Conservation (phyloP, 2,888 invertebrate species). For the Laothoe populi region DNA sequence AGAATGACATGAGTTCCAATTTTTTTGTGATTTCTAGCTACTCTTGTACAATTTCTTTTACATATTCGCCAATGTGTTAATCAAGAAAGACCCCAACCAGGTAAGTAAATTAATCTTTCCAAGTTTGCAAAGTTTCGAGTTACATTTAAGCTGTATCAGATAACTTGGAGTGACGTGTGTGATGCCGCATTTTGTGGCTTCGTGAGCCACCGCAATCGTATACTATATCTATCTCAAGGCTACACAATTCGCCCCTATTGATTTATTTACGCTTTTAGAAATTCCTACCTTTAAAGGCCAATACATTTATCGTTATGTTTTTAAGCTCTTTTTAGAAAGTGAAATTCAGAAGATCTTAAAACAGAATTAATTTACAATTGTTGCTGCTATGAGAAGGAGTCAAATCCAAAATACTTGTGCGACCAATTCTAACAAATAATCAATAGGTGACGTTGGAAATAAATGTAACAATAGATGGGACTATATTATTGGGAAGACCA, state of each 20-base stretch:
- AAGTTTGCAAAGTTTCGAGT: conserved; percentile 54
- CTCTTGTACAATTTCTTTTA: neutral
- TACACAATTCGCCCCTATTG: conserved; percentile 26
- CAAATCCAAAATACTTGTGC: conserved; percentile 1
- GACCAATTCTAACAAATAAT: conserved; percentile 47
- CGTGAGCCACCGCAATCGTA: conserved; percentile 62
- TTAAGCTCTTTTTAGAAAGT: neutral
- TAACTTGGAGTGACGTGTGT: conserved; percentile 58
- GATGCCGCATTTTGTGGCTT: conserved; percentile 74
- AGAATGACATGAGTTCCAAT: too few relatives aligned
- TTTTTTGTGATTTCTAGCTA: too few relatives aligned
- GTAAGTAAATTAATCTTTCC: conserved; percentile 17
- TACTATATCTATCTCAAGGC: conserved; percentile 42
- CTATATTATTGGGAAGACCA: conserved; percentile 65
- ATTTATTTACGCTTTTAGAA: conserved; percentile 9
- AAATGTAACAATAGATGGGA: conserved; percentile 72
- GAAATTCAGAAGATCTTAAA: neutral
- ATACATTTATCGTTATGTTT: neutral
- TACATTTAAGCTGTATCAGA: conserved; percentile 72
- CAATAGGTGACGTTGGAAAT: conserved; percentile 72
- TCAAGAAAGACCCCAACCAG: neutral
- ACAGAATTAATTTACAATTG: neutral
- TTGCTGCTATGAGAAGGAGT: neutral
- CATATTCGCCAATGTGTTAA: neutral
- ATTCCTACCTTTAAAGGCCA: neutral